Base-by-base conservation (phyloP, 2,797 vertebrate genomes). In the Mastacembelus armatus region DNA sequence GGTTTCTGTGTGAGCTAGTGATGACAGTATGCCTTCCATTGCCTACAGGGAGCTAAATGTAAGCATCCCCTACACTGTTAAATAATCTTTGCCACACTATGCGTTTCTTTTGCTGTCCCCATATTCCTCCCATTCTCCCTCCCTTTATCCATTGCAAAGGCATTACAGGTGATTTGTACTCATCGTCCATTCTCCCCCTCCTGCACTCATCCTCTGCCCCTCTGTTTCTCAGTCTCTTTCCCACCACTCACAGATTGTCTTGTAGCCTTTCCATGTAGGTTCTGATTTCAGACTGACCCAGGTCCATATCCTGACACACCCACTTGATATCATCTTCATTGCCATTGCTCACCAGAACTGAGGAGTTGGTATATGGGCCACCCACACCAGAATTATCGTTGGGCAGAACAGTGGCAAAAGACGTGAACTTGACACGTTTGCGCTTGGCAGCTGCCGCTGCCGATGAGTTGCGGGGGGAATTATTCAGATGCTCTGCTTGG, bases 231-330 rank as follows among this genome's bases (percentile, higher is more conserved):
- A 64, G 82, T 78, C 87, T 72, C 42, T 59, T 32, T 71, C 70
- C 57, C 12, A 22, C 66, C 86, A 87, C 92, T 97, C 91, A 98
- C 95, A 98, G 95, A 96, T 95, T 97, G 94, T 98, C 97, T 93
- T 98, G 96, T 90, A 99, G 95, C 90, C 97, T 95, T 83, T 97
- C 97, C 97, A 98, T 96, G 86, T 99, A 99, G 91, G 95, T 96
- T 91, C 95, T 95, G 89, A 99, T 94, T 92, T 96, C 97, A 54
- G 96, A 95, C 66, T 95, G 96, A 15, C 95, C 95, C 87, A 97
- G 94, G 90, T 96, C 95, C 95, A 97, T 94, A 72, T 99, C 97
- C 88, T 95, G 96, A 89, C 97, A 99, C 63, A 99, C 96, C 97
- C 97, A 99, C 92, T 99, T 96, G 91, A 99, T 98, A 84, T 95